phyloP scores from a whole-genome alignment of 1,140 invertebrate genomes.

The Sinella curviseta region DNA sequence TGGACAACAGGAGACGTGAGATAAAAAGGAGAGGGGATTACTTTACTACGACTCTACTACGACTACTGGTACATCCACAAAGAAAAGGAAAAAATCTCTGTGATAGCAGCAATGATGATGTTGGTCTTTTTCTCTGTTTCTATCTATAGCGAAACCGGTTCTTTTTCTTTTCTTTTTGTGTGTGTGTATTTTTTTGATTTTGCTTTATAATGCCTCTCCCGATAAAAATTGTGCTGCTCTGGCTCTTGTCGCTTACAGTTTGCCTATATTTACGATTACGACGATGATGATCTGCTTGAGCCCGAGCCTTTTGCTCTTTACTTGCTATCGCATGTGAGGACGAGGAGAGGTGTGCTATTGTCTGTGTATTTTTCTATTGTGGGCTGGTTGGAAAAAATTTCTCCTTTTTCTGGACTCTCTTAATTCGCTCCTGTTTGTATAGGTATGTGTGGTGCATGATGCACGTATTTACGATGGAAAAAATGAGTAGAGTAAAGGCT shows the following conservation, averaged over 20 bases:
- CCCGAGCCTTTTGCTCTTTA: not conserved
- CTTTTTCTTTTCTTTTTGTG: conserved; percentile 1
- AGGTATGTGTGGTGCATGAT: not conserved
- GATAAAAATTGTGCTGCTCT: conserved; percentile 1
- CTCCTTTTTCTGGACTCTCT: conserved; percentile 9
- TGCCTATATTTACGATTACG: not conserved
- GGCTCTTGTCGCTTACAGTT: conserved; percentile 2
- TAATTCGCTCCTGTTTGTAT: not conserved
- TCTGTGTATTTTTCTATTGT: not conserved
- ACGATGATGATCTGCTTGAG: not conserved
- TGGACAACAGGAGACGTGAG: conserved; percentile 6
- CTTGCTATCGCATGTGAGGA: not conserved
- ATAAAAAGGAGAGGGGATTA: conserved; percentile 8
- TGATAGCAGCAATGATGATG: not conserved
- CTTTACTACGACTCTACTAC: conserved; percentile 9
- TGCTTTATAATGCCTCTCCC: too few relatives aligned
- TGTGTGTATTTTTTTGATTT: not conserved
- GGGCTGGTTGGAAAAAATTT: conserved; percentile 14
- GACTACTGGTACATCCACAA: not conserved
- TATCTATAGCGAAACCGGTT: conserved; percentile 6
- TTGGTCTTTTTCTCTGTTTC: not conserved
- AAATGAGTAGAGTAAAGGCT: not conserved
- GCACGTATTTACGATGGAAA: too few relatives aligned
- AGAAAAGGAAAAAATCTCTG: conserved; percentile 7
- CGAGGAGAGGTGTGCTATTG: not conserved